A percentile compares a stretch with the other conserved stretches of the same genome.
Conservation (phyloP, 2,113 vertebrate species). For the Tonatia bakeri region DNA sequence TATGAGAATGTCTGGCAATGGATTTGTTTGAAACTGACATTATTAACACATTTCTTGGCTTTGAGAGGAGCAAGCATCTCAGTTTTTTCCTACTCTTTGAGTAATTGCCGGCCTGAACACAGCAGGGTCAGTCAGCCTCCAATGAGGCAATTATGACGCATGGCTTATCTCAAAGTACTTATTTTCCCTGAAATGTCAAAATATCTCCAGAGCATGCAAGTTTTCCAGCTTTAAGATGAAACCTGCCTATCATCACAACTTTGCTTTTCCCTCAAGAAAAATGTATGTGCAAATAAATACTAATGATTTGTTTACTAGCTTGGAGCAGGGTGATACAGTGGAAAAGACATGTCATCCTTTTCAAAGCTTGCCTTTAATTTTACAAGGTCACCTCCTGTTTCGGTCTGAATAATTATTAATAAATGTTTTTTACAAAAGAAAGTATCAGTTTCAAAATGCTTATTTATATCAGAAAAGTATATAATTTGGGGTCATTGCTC, state of each 20-base stretch:
- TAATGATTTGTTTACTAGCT: not conserved
- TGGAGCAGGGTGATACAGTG: not conserved
- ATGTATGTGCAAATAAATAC: not conserved
- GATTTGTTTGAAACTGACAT: not conserved
- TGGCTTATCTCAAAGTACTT: conserved; percentile 16
- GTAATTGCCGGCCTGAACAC: conserved; percentile 22
- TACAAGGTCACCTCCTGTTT: not conserved
- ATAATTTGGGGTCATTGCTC: not conserved
- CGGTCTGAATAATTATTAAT: not conserved
- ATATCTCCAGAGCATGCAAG: not conserved
- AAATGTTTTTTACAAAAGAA: not conserved
- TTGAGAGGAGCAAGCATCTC: not conserved
- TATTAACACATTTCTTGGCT: not conserved
- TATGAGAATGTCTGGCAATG: not conserved
- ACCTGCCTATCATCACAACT: not conserved
- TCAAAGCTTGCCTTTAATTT: not conserved
- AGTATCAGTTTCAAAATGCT: not conserved
- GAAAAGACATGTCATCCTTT: not conserved
- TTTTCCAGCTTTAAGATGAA: not conserved
- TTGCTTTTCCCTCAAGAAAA: not conserved
- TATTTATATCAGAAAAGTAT: not conserved
- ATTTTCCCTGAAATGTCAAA: conserved; percentile 41
- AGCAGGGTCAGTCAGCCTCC: not conserved
- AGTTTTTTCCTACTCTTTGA: not conserved
- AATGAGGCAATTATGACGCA: conserved; percentile 22